These are phyloP conservation scores for Therioaphis trifolii DNA, from an alignment of 2,888 invertebrate genomes.

Conservation along the genomic window DNA sequence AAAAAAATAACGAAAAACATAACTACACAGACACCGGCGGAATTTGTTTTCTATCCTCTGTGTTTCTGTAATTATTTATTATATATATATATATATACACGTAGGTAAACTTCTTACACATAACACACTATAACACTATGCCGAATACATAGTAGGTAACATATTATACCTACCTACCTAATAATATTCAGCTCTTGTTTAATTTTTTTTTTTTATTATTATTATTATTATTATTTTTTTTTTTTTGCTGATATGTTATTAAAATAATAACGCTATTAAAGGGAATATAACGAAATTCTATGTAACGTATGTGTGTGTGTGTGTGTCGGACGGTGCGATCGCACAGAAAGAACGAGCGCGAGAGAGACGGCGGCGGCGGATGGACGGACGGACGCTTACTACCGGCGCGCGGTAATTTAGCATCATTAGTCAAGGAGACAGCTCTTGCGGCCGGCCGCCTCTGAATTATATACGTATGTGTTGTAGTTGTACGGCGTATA, in stretches of 20 bases:
- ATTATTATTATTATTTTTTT: too few species aligned
- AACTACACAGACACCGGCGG: too few species aligned
- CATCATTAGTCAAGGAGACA: conserved; percentile 61
- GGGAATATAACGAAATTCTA: conserved; percentile 13
- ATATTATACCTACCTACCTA: too few species aligned
- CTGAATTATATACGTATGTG: conserved; percentile 33
- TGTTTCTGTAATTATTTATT: too few species aligned
- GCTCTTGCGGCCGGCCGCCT: conserved; percentile 38
- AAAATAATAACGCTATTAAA: conserved; percentile 61
- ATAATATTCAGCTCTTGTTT: too few species aligned
- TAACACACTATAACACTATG: not conserved
- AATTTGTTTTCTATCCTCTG: too few species aligned
- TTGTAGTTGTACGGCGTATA: not conserved
- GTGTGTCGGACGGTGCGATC: not conserved
- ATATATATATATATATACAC: too few species aligned
- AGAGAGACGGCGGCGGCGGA: too few species aligned
- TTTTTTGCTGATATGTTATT: conserved; percentile 51
- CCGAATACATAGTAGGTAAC: not conserved
- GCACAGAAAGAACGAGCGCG: not conserved
- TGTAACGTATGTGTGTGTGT: not conserved
- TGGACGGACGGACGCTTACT: too few species aligned
- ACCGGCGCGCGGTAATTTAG: conserved; percentile 53
- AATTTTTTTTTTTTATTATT: too few species aligned
- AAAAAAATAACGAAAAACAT: too few species aligned
- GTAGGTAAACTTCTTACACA: too few species aligned